Evolutionary conservation across 2,797 vertebrate species (phyloP), one percentile per base, ranked within the genome.

Genomic region (Neoniphon sammara): DNA sequence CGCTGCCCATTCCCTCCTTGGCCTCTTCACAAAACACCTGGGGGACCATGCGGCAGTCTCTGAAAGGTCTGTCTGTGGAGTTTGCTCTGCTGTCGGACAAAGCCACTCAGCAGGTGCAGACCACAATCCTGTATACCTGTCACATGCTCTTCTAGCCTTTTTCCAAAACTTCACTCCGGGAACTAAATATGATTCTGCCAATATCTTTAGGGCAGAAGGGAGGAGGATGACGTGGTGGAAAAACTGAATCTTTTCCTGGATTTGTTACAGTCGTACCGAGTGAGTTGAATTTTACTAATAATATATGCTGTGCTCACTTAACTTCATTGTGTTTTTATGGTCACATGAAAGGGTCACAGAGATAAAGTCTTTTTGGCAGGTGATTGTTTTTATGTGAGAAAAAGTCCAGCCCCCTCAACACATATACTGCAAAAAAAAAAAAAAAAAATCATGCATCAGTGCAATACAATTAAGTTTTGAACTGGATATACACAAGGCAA

Each of bases 151-250:
- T 42, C 63, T 27, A 3, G 7, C n/a, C 60, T 58, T 36, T 52
- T 80, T 66, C 62, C 44, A 57, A 81, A 67, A 27, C 25, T 53
- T 30, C 34, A n/a, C 61, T 20, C 55, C 18, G 46, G 25, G 59
- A 80, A 70, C 77, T 81, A 58, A 70, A 82, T 67, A 62, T 67
- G 65, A 80, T 73, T 78, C 75, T 85, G 57, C 66, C 78, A 7
- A 21, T 62, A 58, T 90, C 84, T 78, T 66, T 89, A 99, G 98
- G 96, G 97, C 73, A 96, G 93, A 90, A 94, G 97, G 91, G 98
- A 99, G 79, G 97, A 98, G 88, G 96, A 96, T 58, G 96, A 98
- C 62, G 98, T 99, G 75, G 97, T 99, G 91, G 98, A 99, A 92
- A 98, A 97, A 87, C 89, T 99, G 84, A 97, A 96, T 92, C 91